These are phyloP conservation scores for Cataglyphis livida DNA, from an alignment of 2,888 invertebrate genomes.

Conservation along the genomic window DNA sequence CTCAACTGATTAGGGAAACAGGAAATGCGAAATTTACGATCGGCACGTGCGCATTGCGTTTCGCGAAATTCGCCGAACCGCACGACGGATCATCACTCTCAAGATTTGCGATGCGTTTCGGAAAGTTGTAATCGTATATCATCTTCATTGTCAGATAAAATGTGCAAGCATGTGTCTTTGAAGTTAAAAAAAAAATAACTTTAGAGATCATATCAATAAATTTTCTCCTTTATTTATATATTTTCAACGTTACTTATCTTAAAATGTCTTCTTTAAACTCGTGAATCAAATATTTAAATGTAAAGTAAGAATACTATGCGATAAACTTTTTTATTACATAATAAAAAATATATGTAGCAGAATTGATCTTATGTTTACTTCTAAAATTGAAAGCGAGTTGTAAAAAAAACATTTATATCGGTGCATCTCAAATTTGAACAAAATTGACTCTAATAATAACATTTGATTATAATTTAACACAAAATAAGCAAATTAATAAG, in stretches of 20 bases:
- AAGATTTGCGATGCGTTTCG: not conserved
- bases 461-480: conserved; percentile 19
- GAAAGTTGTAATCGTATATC: not conserved
- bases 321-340: not conserved
- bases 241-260: not conserved
- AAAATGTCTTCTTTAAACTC: not conserved
- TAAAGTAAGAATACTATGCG: not conserved
- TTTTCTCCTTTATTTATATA: too few relatives aligned
- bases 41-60: not conserved
- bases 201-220: not conserved
- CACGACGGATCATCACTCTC: not conserved
- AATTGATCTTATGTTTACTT: not conserved
- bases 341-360: conserved; percentile 2
- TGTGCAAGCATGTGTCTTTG: not conserved
- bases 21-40: conserved; percentile 52
- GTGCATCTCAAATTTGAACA: conserved; percentile 19
- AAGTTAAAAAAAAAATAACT: not conserved
- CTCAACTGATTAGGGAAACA: conserved; percentile 41
- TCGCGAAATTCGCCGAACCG: not conserved
- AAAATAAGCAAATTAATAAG: conserved; percentile 19
- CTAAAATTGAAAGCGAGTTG: not conserved
- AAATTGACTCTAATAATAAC: not conserved
- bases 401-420: not conserved
- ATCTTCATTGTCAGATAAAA: not conserved
- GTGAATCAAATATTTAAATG: not conserved